Base-by-base conservation (phyloP, 2,113 vertebrate genomes). In the Apaloderma vittatum region DNA sequence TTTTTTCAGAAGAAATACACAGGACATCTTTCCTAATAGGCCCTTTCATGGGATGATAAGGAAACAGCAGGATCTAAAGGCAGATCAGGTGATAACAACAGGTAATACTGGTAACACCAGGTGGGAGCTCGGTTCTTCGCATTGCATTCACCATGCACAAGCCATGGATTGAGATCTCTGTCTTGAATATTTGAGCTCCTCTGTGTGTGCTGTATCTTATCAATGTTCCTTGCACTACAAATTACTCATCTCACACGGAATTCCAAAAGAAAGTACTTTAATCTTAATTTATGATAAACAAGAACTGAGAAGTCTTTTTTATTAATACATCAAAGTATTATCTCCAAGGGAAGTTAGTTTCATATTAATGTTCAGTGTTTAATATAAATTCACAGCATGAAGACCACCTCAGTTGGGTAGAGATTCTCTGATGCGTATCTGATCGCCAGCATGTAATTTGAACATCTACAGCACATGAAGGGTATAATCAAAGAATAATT, bases 251-350 rank as follows among this genome's bases (percentile, higher is more conserved):
- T 94, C 76, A 61, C 59, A 49, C n/a, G 71, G 59, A 77, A 89
- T 36, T 91, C 86, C 57, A 43, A 15, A 86, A 78, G 27, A 86
- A 83, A 94, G 43, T 68, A 45, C 86, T 94, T 91, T 93, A 94
- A 94, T 95, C 83, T 94, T 86, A 94, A 83, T 83, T 88, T 62
- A 51, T 72, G 30, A 86, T 81, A 94, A 95, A 92, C 45, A 92
- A 88, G 86, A 92, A 79, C 83, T 58, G 52, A 54, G 73, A 95
- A 77, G 48, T 75, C 73, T 76, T 91, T 85, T 89, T 94, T 81
- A 68, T 94, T 95, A 93, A 81, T 95, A 78, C 84, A 96, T 96
- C 91, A 96, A 97, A 95, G 94, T 78, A 52, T 84, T 93, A 55
- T 91, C 89, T 97, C 73, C 57, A 87, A 78, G 46, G 70, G 70